A percentile compares a stretch with the other conserved stretches of the same genome.
Conservation (phyloP, 2,113 vertebrate species). For the Brachirus orientalis region DNA sequence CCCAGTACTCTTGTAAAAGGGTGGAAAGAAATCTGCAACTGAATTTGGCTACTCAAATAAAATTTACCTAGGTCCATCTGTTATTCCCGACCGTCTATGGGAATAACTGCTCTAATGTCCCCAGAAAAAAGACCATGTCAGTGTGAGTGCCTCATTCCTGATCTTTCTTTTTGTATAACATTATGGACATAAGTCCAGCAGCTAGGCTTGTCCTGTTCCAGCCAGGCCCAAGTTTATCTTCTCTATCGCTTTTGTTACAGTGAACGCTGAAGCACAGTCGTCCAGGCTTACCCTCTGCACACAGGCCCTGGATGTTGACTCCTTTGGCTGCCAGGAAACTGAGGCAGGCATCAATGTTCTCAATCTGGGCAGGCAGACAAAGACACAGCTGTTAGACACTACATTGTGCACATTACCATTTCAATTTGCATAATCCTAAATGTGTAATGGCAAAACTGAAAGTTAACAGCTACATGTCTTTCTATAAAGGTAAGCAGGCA, state of each 20-base stretch:
- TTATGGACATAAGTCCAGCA: neutral
- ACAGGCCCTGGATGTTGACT: conserved; percentile 98
- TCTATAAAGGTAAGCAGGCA: neutral
- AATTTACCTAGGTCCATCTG: no score
- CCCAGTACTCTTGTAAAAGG: no score
- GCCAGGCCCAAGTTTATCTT: no score
- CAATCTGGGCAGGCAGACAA: conserved; percentile 85
- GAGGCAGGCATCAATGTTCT: conserved; percentile 98
- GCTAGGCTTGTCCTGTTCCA: no score
- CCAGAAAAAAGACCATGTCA: no score
- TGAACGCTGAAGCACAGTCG: neutral
- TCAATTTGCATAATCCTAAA: conserved; percentile 26
- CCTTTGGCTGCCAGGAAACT: conserved; percentile 98
- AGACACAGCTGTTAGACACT: conserved; percentile 35
- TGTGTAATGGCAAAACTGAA: neutral
- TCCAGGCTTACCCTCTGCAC: conserved; percentile 92
- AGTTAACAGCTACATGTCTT: neutral
- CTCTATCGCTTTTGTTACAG: neutral
- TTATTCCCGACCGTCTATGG: neutral
- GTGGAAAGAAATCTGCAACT: no score
- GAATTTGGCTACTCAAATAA: no score
- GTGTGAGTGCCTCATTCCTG: no score
- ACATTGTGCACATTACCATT: conserved; percentile 41
- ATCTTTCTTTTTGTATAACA: neutral
- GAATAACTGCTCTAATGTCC: conserved; percentile 21